Base-by-base conservation (phyloP, 2,888 invertebrate species). In the Poecilus cupreus region DNA sequence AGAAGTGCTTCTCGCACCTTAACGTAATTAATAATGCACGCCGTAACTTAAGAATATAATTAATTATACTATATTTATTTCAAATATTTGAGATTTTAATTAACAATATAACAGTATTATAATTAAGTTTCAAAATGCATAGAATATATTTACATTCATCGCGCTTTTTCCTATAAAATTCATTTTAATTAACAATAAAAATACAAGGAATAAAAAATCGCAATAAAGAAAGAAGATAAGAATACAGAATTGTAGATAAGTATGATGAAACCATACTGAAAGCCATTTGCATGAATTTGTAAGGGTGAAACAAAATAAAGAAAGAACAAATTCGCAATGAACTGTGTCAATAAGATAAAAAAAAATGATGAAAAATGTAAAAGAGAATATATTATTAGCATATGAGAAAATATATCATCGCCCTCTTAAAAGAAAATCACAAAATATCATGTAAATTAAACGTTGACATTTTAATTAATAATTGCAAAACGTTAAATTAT, bases 311-410 rank as follows among this genome's bases (percentile, higher is more conserved):
- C 39, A 22, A 51, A 22, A 18, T 16, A 18, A 43, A 18, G 18
- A 68, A 16, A 75, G 20, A 37, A 20, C 16, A 51, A 51, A 75
- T 75, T n/a, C 20, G 24, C 39, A 18, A 77, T 60, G 60, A 76
- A 76, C 37, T 11, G 60, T 77, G 57, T 43, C 57, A 77, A 77
- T 72, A 24, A 20, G n/a, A 24, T 24, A 49, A 39, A 18, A 39
- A 70, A 74, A 20, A 46, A 46, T 37, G 37, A 68, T 24, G 32
- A 68, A 32, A 68, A 18, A n/a, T 37, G 64, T 37, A 8, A 68
- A 37, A 39, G 37, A 18, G 18, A 68, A 68, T 37, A 68, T 18
- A 16, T 16, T 4, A 18, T 5, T 68, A 39, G 16, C 32, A 68
- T 37, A 39, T 2, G 10, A 39, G 16, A 37, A 37, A 6, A 37